Evolutionary conservation across 2,888 invertebrate genomes (phyloP), one percentile per base, ranked within the genome.

Genomic region (Monoplex corrugatus): DNA sequence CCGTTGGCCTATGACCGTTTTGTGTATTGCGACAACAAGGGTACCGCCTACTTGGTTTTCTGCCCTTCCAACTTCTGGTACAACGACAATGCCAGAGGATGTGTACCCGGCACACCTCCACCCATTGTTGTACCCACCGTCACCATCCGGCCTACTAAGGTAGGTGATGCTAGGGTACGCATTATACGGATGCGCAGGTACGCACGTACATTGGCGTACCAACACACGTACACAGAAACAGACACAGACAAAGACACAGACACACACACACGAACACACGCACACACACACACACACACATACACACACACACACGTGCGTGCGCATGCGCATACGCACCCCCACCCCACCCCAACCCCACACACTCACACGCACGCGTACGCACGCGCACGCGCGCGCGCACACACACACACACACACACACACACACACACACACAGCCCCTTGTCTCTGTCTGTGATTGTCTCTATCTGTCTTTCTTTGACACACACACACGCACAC

Each of bases 11-110:
- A 78, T 43, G 85, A 78, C 45, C 87, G 80, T 40, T 90, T 90
- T 86, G 44, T 90, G 82, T 90, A 90, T 86, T 90, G 90, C 68
- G 78, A 85, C 83, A 45, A 28, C n/a, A 38, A 85, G 28, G 90
- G 90, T 16, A 23, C 44, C 10, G 63, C 45, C 43, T 90, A 88
- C 72, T 72, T 90, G 50, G 90, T 90, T 40, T 72, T 86, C 86
- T 90, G 90, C 80, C 90, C 90, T 2, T 2, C 40, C 40, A 57
- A 40, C 50, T 88, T 10, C 83, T 90, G 88, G 86, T 90, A 90
- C 88, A 87, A 88, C 86, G 88, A 90, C 88, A 45, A 50, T 50
- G 68, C 32, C 88, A 57, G 88, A 28, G 75, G 72, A 50, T 90
- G 90, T 50, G 50, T 90, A 2, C n/a, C 40, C 35, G 89, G 90